phyloP scores from a whole-genome alignment of 1,140 invertebrate species.

The Bacillus rossius region DNA sequence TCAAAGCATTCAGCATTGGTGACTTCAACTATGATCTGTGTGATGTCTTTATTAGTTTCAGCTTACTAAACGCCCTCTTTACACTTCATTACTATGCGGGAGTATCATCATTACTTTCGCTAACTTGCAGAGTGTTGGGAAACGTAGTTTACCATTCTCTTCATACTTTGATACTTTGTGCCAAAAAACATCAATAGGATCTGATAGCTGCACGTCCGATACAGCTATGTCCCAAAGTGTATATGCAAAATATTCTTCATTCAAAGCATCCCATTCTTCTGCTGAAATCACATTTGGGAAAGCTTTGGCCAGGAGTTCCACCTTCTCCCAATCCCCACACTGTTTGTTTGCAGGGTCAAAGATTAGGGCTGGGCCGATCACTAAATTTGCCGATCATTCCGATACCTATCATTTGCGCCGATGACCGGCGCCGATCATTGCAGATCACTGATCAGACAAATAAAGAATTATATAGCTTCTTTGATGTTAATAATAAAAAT shows the following conservation, averaged over 20 bases:
- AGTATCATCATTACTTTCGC: slow-evolving; percentile 1
- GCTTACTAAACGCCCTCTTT: background rate
- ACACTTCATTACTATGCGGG: background rate
- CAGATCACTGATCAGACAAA: too few species aligned
- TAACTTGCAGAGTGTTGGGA: background rate
- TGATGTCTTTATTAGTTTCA: background rate
- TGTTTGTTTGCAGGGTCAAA: background rate
- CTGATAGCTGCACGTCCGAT: background rate
- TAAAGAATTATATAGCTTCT: too few species aligned
- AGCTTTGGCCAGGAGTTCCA: background rate
- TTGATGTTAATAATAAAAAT: too few species aligned
- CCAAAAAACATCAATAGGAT: background rate
- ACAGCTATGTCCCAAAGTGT: background rate
- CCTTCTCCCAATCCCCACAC: background rate
- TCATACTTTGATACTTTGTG: background rate
- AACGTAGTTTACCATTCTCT: slow-evolving; percentile 1
- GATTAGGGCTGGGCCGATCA: too few species aligned
- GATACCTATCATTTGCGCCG: too few species aligned
- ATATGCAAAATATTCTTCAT: background rate
- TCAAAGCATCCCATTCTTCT: background rate
- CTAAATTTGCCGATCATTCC: too few species aligned
- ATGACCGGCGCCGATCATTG: too few species aligned
- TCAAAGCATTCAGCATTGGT: slow-evolving; percentile 2
- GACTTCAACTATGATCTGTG: background rate
- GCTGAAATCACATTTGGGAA: background rate